phyloP scores from a whole-genome alignment of 2,797 vertebrate species.

The Borostomias antarcticus region DNA sequence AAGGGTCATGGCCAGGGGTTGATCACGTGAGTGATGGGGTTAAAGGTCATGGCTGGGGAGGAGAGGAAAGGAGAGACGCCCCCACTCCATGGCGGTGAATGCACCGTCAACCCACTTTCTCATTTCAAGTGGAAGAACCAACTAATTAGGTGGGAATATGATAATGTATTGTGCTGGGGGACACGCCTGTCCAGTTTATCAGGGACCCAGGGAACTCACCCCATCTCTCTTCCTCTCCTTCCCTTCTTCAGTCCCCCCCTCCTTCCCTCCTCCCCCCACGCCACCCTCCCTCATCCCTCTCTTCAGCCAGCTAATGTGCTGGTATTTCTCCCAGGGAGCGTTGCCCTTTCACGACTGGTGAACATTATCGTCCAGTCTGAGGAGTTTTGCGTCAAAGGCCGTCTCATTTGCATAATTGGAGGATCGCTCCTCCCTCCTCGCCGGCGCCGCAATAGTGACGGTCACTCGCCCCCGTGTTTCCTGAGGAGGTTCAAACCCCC shows the following conservation, averaged over 20 bases:
- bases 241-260: constrained; percentile 8
- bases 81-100: constrained; percentile 78
- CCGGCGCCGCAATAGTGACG: constrained; percentile 51
- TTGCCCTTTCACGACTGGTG: constrained; percentile 95
- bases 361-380: constrained; percentile 90
- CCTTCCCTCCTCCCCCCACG: constrained; percentile 12
- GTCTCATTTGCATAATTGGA: constrained; percentile 91
- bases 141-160: constrained; percentile 99
- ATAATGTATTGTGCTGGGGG: constrained; percentile 94
- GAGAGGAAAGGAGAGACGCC: constrained; percentile 3
- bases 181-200: constrained; percentile 55
- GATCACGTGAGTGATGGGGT: constrained; percentile 2
- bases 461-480: constrained; percentile 47
- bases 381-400: constrained; percentile 87
- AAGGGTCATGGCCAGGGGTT: constrained; percentile 37
- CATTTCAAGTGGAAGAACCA: constrained; percentile 99
- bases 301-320: constrained; percentile 59
- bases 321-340: constrained; percentile 96
- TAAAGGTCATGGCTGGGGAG: background rate
- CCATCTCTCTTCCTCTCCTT: constrained; percentile 32
- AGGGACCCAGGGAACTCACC: constrained; percentile 38
- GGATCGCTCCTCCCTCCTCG: constrained; percentile 78
- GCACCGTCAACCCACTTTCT: constrained; percentile 91
- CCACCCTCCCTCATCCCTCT: constrained; percentile 20
- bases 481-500: constrained; percentile 16